Evolutionary conservation across 1,140 invertebrate species (phyloP).

Genomic region (Venustaconcha ellipsiformis): DNA sequence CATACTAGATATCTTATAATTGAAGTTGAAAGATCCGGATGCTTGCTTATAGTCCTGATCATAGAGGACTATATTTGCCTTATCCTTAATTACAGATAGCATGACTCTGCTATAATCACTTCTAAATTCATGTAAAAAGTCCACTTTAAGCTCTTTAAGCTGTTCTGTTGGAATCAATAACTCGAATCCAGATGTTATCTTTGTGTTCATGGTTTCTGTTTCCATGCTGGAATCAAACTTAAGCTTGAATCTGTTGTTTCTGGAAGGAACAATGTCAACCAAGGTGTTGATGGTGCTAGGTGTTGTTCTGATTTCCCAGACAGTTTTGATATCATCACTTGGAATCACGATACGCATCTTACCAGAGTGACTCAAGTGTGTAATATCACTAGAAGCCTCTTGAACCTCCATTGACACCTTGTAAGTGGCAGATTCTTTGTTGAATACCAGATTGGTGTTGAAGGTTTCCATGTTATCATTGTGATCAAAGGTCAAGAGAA

Average conservation of each 20-base stretch:
- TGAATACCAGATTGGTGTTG: slow-evolving; percentile 11
- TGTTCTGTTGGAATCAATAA: slow-evolving; percentile 23
- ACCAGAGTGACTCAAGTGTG: slow-evolving; percentile 24
- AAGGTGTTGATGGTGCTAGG: slow-evolving; percentile 2
- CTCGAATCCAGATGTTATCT: slow-evolving; percentile 12
- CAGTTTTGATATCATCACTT: slow-evolving; percentile 25
- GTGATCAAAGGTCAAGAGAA: slow-evolving; percentile 22
- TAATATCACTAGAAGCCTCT: not conserved
- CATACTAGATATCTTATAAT: slow-evolving; percentile 24
- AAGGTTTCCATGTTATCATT: slow-evolving; percentile 35
- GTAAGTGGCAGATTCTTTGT: not conserved
- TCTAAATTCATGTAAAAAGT: slow-evolving; percentile 38
- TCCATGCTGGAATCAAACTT: slow-evolving; percentile 12
- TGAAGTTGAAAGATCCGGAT: slow-evolving; percentile 20
- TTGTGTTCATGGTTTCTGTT: not conserved
- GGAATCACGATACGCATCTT: slow-evolving; percentile 31
- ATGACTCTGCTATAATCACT: slow-evolving; percentile 27
- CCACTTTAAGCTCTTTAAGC: slow-evolving; percentile 6
- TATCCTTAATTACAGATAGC: slow-evolving; percentile 27
- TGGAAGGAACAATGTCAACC: slow-evolving; percentile 11
- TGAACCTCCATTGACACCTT: slow-evolving; percentile 5
- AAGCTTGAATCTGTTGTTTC: slow-evolving; percentile 24
- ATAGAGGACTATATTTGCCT: slow-evolving; percentile 34
- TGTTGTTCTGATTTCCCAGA: slow-evolving; percentile 11
- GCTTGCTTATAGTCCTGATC: slow-evolving; percentile 24